Conservation (phyloP, 2,797 vertebrate genomes). For the Myotis daubentonii region DNA sequence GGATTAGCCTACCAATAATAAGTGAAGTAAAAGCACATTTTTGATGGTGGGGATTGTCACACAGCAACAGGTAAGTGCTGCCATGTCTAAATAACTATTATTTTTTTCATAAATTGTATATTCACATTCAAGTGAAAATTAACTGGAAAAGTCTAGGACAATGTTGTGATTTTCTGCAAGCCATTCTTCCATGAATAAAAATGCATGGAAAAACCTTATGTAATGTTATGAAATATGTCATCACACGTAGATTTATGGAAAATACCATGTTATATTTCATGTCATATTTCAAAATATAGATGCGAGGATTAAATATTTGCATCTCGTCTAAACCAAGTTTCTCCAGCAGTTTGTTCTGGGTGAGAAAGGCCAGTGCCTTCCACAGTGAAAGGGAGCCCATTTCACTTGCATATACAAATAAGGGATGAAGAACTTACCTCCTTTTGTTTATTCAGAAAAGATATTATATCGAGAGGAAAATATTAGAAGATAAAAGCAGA, state of each 20-base stretch:
- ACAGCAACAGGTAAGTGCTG: conserved; percentile 82
- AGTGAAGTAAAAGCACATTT: conserved; percentile 57
- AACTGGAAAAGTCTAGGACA: conserved; percentile 63
- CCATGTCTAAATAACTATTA: conserved; percentile 62
- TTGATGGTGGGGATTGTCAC: conserved; percentile 66
- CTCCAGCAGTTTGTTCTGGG: conserved; percentile 32
- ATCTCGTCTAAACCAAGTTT: conserved; percentile 67
- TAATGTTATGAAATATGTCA: conserved; percentile 75
- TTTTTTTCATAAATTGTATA: conserved; percentile 65
- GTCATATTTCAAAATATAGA: conserved; percentile 70
- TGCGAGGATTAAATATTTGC: conserved; percentile 44
- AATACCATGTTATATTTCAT: conserved; percentile 56
- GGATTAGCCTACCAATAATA: conserved; percentile 30
- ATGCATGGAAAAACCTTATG: conserved; percentile 60
- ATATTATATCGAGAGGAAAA: conserved; percentile 60
- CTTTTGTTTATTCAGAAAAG: conserved; percentile 67
- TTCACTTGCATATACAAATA: conserved; percentile 45
- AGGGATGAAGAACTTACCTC: conserved; percentile 23
- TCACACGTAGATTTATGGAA: conserved; percentile 72
- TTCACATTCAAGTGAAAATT: conserved; percentile 71
- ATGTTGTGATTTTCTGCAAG: conserved; percentile 70
- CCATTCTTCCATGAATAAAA: conserved; percentile 65
- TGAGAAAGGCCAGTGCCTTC: conserved; percentile 21
- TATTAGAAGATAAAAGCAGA: conserved; percentile 67
- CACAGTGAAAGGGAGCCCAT: neutral